phyloP scores from a whole-genome alignment of 35 echinoderm and acorn worm species.

The Apostichopus parvimensis region DNA sequence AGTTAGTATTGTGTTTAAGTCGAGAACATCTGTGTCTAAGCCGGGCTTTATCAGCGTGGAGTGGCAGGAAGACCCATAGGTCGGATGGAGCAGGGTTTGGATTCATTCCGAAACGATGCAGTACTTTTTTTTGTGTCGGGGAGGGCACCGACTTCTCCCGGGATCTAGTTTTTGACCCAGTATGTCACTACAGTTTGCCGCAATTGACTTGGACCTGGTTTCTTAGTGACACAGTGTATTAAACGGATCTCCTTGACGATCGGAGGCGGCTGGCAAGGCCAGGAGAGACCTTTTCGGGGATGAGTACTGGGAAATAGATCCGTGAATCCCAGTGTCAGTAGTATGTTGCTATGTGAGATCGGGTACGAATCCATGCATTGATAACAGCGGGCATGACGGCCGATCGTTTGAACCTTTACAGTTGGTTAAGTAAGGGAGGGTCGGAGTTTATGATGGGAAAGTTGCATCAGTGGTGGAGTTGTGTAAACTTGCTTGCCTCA shows the following conservation, averaged over 20 bases:
- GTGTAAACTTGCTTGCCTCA: too few species aligned
- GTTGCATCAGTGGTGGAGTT: too few species aligned
- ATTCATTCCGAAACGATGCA: neutral
- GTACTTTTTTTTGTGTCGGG: neutral
- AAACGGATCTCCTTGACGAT: neutral
- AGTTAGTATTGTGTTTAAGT: neutral
- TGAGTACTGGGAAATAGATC: too few species aligned
- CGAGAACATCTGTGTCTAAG: neutral
- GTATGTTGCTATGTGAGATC: too few species aligned
- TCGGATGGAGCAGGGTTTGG: neutral
- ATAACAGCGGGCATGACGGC: too few species aligned
- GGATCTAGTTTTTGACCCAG: conserved; percentile 3
- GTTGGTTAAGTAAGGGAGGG: too few species aligned
- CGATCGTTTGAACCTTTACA: too few species aligned
- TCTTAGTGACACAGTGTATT: neutral
- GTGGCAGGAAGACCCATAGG: neutral
- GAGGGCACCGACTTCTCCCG: neutral
- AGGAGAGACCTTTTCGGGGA: too few species aligned
- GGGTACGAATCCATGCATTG: too few species aligned
- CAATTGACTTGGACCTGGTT: neutral
- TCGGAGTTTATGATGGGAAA: too few species aligned
- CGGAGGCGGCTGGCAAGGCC: neutral
- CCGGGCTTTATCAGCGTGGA: neutral
- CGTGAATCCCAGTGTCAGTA: too few species aligned
- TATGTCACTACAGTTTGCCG: neutral